Percentiles rank a stretch among this genome's conserved stretches.
These are phyloP conservation scores for Platycercus adscitus DNA, from an alignment of 2,113 vertebrate species.

Conservation along the genomic window DNA sequence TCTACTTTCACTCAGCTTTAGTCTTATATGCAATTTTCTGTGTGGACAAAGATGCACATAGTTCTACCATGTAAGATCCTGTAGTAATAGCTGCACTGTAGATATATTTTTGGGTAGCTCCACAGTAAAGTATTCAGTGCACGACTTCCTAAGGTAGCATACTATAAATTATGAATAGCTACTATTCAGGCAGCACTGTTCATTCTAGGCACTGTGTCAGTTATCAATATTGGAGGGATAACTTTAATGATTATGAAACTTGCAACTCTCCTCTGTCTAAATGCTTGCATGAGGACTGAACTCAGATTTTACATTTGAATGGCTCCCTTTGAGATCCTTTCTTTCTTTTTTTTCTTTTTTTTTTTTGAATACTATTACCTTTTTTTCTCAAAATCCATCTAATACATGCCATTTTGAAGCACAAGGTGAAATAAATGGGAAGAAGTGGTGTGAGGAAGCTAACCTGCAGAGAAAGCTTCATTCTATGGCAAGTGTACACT, in stretches of 20 bases:
- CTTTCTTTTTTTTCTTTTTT: neutral
- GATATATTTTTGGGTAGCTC: neutral
- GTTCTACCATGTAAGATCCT: neutral
- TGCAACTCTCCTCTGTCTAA: neutral
- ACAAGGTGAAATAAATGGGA: neutral
- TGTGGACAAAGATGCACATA: neutral
- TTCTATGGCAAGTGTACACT: neutral
- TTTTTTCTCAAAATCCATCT: neutral
- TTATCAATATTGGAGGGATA: neutral
- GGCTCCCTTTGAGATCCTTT: neutral
- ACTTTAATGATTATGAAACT: neutral
- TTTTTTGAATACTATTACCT: neutral
- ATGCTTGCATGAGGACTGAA: neutral
- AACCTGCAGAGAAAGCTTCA: neutral
- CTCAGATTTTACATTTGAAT: neutral
- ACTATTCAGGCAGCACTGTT: neutral
- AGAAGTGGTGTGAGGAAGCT: neutral
- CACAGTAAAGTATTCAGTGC: neutral
- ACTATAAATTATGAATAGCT: neutral
- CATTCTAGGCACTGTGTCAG: neutral
- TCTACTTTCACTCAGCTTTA: neutral
- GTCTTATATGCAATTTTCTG: neutral
- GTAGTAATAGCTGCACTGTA: neutral
- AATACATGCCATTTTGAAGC: neutral
- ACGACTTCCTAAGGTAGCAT: conserved; percentile 2